Evolutionary conservation across 2,113 vertebrate genomes (phyloP).

Genomic region (Vombatus ursinus): DNA sequence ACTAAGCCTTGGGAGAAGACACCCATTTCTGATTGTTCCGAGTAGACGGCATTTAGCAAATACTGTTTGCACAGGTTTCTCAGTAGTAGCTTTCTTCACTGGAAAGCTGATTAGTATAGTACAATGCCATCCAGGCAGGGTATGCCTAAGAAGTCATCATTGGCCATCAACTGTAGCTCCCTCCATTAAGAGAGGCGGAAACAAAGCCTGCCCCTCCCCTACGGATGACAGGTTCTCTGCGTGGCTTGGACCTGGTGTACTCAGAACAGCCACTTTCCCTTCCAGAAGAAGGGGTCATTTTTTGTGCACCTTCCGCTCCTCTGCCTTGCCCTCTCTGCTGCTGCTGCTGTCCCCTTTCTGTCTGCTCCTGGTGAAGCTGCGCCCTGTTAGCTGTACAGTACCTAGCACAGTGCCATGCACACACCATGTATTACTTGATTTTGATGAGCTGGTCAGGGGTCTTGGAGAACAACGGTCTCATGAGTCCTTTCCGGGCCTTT

Average conservation of each 20-base stretch:
- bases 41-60: conserved; percentile 36
- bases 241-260: background rate
- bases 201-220: background rate
- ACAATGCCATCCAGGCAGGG: conserved; percentile 35
- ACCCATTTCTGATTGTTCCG: conserved; percentile 40
- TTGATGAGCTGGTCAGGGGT: conserved; percentile 20
- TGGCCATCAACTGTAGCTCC: conserved; percentile 15
- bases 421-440: conserved; percentile 25
- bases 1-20: conserved; percentile 1
- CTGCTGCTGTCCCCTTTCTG: conserved; percentile 38
- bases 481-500: conserved; percentile 12
- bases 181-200: background rate
- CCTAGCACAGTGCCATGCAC: conserved; percentile 9
- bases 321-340: conserved; percentile 66
- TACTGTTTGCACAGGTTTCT: conserved; percentile 47
- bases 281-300: conserved; percentile 43
- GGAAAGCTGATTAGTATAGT: conserved; percentile 42
- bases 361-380: conserved; percentile 34
- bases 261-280: conserved; percentile 21
- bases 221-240: background rate
- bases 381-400: background rate
- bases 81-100: conserved; percentile 30
- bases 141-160: conserved; percentile 30
- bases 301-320: conserved; percentile 59
- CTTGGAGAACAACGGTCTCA: conserved; percentile 18